Evolutionary conservation across 2,113 vertebrate species (phyloP), one percentile per base, ranked within the genome.

Genomic region (Axis porcinus): DNA sequence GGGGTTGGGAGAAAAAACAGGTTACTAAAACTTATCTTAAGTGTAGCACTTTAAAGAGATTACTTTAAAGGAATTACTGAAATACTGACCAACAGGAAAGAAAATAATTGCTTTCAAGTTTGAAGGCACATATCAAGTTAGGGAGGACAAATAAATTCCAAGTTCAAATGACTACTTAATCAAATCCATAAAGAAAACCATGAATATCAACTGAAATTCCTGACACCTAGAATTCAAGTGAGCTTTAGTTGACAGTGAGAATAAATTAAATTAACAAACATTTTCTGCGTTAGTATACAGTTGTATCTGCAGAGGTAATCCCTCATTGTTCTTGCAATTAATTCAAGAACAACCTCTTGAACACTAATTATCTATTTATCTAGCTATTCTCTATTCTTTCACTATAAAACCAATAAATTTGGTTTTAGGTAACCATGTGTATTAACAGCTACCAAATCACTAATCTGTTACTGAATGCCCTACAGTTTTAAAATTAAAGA

Each of bases 11-110:
- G 47, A 27, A 94, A 82, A 94, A 96, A 82, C 12, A 91, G 30
- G 8, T 90, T 83, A 89, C 33, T 87, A 67, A 97, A 97, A 64
- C 9, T 82, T 82, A 89, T 74, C 33, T 43, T 76, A 57, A 57
- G 27, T 85, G 27, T 3, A 82, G 33, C 8, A 89, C 85, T 83
- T 93, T 84, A 89, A 93, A 89, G 62, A 84, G 78, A 78, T 55
- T 89, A 33, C 45, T 54, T 98, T 94, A 87, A 96, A 96, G 55
- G 19, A 74, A 94, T 60, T 19, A 94, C 13, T 67, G 50, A 97
- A 62, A 28, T 60, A 92, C 17, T 90, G 45, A 94, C 62, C 55
- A 86, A 64, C 1, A 96, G 36, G 43, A 93, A 97, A 55, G 28
- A 96, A 95, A 58, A 43, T 64, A 92, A 92, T 14, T 95, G 30